These are phyloP conservation scores for Sinosuthora webbiana DNA, from an alignment of 2,113 vertebrate species.

Conservation along the genomic window DNA sequence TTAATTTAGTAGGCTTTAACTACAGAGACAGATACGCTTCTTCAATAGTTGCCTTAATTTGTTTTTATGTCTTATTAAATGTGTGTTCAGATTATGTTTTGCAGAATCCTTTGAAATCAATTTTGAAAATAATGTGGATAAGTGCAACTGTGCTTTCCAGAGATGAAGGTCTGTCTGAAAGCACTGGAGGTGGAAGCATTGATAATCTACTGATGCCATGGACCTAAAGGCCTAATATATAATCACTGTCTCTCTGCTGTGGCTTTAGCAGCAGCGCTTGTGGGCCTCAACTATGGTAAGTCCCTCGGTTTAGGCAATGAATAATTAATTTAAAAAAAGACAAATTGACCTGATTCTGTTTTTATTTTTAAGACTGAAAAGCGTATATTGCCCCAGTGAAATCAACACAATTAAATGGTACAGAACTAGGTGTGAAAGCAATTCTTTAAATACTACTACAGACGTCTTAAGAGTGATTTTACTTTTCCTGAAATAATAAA, in stretches of 20 bases:
- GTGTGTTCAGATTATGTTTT: conserved; percentile 19
- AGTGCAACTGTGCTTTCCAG: background rate
- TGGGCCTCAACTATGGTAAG: background rate
- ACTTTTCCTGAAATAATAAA: background rate
- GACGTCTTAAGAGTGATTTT: background rate
- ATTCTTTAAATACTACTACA: background rate
- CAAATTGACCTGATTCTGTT: background rate
- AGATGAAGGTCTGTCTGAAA: background rate
- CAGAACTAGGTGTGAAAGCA: background rate
- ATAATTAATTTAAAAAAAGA: background rate
- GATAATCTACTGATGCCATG: background rate
- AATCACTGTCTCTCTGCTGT: background rate
- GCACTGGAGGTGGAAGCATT: background rate
- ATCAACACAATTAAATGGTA: background rate
- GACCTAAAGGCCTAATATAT: background rate
- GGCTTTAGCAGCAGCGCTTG: background rate
- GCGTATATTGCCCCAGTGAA: background rate
- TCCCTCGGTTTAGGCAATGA: background rate
- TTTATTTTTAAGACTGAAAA: background rate
- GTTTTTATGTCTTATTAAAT: conserved; percentile 38
- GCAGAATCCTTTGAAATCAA: conserved; percentile 17
- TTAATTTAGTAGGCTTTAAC: conserved; percentile 52
- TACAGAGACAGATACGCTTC: conserved; percentile 28
- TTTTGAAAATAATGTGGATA: background rate
- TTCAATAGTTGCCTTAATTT: conserved; percentile 22